phyloP scores from a whole-genome alignment of 92 coral and sea anemone genomes.

The Porites rus region DNA sequence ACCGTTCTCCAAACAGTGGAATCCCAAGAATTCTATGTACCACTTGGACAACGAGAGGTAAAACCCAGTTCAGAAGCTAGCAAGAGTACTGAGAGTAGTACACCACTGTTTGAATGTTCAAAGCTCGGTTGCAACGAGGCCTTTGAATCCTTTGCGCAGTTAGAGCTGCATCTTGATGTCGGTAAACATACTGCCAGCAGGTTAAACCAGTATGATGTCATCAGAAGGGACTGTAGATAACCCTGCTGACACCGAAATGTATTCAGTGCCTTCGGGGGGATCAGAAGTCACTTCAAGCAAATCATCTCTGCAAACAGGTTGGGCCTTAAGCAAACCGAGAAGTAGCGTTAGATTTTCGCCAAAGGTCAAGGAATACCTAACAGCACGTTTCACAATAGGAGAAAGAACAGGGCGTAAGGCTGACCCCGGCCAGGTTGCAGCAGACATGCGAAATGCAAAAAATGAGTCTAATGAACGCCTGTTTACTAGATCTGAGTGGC shows the following conservation, averaged over 20 bases:
- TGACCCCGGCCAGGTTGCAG: constrained; percentile 72
- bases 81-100: constrained; percentile 30
- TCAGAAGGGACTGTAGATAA: constrained; percentile 68
- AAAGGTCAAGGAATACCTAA: constrained; percentile 76
- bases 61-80: constrained; percentile 29
- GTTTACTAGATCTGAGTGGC: constrained; percentile 75
- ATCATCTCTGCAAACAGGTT: constrained; percentile 63
- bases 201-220: constrained; percentile 65
- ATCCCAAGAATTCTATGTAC: constrained; percentile 53
- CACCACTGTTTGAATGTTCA: constrained; percentile 69
- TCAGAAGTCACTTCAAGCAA: constrained; percentile 3
- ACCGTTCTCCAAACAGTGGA: constrained; percentile 51
- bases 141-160: constrained; percentile 59
- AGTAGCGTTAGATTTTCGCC: constrained; percentile 68
- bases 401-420: constrained; percentile 77
- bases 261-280: background rate
- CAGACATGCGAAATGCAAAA: constrained; percentile 72
- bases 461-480: constrained; percentile 50
- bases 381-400: constrained; percentile 74
- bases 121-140: constrained; percentile 66
- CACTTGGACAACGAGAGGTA: constrained; percentile 49
- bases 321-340: constrained; percentile 76
- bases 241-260: constrained; percentile 27
- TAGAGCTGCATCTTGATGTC: constrained; percentile 77
- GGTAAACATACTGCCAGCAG: constrained; percentile 62